Base-by-base conservation (phyloP, 2,113 vertebrate genomes). In the Callipepla squamata region DNA sequence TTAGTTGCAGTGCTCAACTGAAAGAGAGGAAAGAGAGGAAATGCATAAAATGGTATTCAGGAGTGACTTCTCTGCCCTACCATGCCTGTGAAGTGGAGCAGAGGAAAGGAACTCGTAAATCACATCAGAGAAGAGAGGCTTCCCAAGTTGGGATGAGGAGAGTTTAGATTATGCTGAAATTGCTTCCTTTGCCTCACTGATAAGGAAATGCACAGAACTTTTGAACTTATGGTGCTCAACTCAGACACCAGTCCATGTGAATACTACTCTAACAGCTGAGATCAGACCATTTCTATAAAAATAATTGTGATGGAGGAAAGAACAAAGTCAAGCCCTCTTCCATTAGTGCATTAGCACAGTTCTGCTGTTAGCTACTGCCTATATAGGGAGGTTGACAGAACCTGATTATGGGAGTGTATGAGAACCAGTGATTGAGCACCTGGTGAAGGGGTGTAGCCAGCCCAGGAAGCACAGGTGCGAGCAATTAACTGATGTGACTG, bases 231-330 rank as follows among this genome's bases (percentile, higher is more conserved):
- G 53, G 8, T 40, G 8, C 11, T 23, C 6, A 47, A 6, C 7
- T 0, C 2, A 23, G 21, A 13, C 28, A 62, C 16, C 5, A 1
- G 4, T 38, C 36, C 73, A 18, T 36, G 55, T 76, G 53, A 69
- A 4, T 13, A 44, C 30, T 32, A 12, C n/a, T 32, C 36, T 44
- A 62, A 34, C 22, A 63, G 42, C 15, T 40, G 6, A 8, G 58
- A 47, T 45, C 65, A 80, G 65, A 15, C 5, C 3, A 13, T 34
- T 87, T 72, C 70, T 90, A 13, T 26, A 63, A 11, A 72, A 70
- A 7, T 7, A 58, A 0, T 20, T 44, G 3, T 11, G 36, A 7
- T 36, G 10, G 40, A 40, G 40, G 40, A 40, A 40, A 40, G 40
- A 40, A 40, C 11, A 40, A 40, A 40, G 40, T 40, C 40, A 13